Evolutionary conservation across 2,888 invertebrate genomes (phyloP).

Genomic region (Tenthredo distinguenda): DNA sequence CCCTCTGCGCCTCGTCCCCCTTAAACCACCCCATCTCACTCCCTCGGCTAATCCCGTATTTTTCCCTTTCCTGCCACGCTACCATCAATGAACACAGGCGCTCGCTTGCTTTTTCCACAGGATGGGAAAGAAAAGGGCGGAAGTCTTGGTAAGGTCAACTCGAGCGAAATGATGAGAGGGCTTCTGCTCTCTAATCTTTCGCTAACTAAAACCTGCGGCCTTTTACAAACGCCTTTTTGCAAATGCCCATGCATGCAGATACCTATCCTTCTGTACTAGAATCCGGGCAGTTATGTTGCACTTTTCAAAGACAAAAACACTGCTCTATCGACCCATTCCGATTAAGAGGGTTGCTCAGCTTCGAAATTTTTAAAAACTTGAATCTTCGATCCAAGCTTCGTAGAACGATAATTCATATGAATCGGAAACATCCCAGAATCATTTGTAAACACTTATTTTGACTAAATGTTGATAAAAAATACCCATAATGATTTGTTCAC

Average conservation of each 20-base stretch:
- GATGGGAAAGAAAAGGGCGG: constrained; percentile 52
- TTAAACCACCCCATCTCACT: neutral
- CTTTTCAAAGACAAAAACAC: neutral
- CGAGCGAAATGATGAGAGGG: constrained; percentile 52
- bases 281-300: constrained; percentile 26
- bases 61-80: constrained; percentile 36
- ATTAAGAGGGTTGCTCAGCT: neutral
- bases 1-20: constrained; percentile 23
- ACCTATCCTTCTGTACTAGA: neutral
- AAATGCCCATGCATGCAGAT: neutral
- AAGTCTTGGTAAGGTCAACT: constrained; percentile 51
- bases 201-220: constrained; percentile 36
- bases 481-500: neutral
- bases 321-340: neutral
- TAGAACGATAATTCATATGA: neutral
- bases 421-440: too few relatives aligned
- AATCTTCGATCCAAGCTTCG: neutral
- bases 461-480: neutral
- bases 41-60: constrained; percentile 64
- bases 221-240: constrained; percentile 37
- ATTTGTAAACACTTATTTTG: neutral
- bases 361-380: neutral
- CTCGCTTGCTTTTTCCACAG: constrained; percentile 35
- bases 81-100: constrained; percentile 49
- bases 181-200: constrained; percentile 42